A percentile compares a stretch with the other conserved stretches of the same genome.
These are phyloP conservation scores for Merops nubicus DNA, from an alignment of 2,113 vertebrate species.

Conservation along the genomic window DNA sequence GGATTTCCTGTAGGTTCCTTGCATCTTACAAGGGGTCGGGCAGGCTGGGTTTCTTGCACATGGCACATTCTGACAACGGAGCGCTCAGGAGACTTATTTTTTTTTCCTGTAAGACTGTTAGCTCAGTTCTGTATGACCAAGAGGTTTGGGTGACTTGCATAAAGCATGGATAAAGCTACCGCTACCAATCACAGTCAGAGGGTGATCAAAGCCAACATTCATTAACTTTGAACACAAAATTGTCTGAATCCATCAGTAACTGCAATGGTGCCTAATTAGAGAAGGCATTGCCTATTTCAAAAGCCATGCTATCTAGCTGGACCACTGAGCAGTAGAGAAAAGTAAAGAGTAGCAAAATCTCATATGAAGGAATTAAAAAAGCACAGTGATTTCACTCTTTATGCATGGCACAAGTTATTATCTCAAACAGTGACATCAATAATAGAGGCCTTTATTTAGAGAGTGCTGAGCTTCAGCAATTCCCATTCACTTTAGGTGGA, in stretches of 20 bases:
- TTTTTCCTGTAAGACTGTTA: neutral
- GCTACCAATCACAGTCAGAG: constrained; percentile 53
- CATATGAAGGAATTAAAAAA: constrained; percentile 59
- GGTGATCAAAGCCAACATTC: constrained; percentile 67
- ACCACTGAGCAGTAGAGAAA: constrained; percentile 53
- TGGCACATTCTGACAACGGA: neutral
- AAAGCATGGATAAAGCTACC: constrained; percentile 12
- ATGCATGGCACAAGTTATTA: constrained; percentile 60
- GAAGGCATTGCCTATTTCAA: constrained; percentile 56
- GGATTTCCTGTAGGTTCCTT: neutral
- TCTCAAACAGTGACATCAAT: constrained; percentile 58
- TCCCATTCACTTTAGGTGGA: constrained; percentile 66
- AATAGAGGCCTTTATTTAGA: constrained; percentile 64
- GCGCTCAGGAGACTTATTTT: neutral
- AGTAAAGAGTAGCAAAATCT: constrained; percentile 47
- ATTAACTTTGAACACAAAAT: constrained; percentile 70
- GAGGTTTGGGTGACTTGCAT: constrained; percentile 49
- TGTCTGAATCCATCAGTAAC: constrained; percentile 64
- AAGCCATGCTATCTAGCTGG: constrained; percentile 57
- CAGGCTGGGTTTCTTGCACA: neutral
- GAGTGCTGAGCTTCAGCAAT: constrained; percentile 68
- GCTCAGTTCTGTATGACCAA: constrained; percentile 1
- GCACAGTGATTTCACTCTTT: constrained; percentile 57
- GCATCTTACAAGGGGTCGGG: neutral
- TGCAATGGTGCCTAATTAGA: constrained; percentile 58